Base-by-base conservation (phyloP, 2,113 vertebrate species). In the Probosciger aterrimus region DNA sequence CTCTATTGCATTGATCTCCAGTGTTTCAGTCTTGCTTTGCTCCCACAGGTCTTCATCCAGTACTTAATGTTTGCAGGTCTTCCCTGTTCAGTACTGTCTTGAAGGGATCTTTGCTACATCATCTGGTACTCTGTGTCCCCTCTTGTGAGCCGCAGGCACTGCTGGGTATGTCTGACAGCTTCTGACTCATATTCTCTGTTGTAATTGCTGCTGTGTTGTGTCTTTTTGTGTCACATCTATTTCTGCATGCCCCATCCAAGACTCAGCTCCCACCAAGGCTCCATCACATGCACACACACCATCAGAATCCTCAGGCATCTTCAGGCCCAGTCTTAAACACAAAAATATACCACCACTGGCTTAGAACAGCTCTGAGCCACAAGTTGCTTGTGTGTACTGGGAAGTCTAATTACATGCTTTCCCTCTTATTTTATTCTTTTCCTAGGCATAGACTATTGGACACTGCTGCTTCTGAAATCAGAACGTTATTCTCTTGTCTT, bases 371-470 rank as follows among this genome's bases (percentile, higher is more conserved):
- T 94, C 44, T 59, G 79, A 90, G 94, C 88, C 90, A 92, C 88
- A 93, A 68, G 86, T n/a, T 92, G 68, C 64, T 93, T 55, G 43
- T 90, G 73, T 60, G 80, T 81, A 93, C 84, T 91, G 93, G 65
- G 89, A 87, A 84, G 47, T 82, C 62, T 93, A 97, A 97, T 95
- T 95, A 95, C 84, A 92, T 69, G 74, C 47, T 93, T 95, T 57
- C 35, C 65, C 39, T 35, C 19, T 33, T 53, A 55, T 89, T 86
- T 63, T 64, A 39, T 82, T 95, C 79, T 65, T 95, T 94, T 78
- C 95, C 62, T 79, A 47, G 74, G 47, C 69, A 76, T 75, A 75
- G 39, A 59, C 30, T 59, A 68, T 68, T 73, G 70, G 77, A 63
- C 65, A 57, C 69, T 55, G 62, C 44, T 70, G 9, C 76, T 92